Evolutionary conservation across 2,888 invertebrate genomes (phyloP), one percentile per base, ranked within the genome.

Genomic region (Thymelicus acteon): DNA sequence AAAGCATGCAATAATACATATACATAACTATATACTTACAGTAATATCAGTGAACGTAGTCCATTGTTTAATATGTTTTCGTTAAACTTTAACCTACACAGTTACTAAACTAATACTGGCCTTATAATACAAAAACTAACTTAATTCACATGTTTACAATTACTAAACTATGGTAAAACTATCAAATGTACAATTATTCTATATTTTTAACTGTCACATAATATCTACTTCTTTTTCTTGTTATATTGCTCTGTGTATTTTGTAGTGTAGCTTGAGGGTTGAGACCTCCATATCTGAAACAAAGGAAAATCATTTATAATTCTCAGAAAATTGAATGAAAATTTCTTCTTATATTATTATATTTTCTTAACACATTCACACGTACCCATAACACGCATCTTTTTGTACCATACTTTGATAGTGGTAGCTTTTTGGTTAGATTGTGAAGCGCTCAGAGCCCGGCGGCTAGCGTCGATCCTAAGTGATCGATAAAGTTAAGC

Each of bases 31-130:
- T 12, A 75, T 74, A 80, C 76, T 77, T 73, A 76, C 77, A 37
- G 54, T 24, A 10, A 58, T 37, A 58, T 58, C 39, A 58, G 39
- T 37, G n/a, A n/a, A 7, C 6, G 39, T 6, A 39, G 13, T 67
- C 63, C 72, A 58, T 71, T 73, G 72, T 64, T 68, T 71, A 60
- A 12, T 10, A 39, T 66, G 47, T 44, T 57, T 65, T 57, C 40
- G 19, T 72, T 24, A 65, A 57, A 68, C 58, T 72, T 62, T 71
- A 60, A n/a, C 58, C 39, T 58, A 58, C 31, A 37, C 31, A 6
- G 7, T n/a, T 58, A 37, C 39, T 37, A 58, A 74, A 65, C 79
- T 81, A 83, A 78, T 87, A 88, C 87, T 88, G 88, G 87, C 87
- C 86, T 80, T 81, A 77, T 44, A 65, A 48, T 37, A 72, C 60